These are phyloP conservation scores for Phoenicopterus ruber DNA, from an alignment of 2,113 vertebrate genomes.

Conservation along the genomic window DNA sequence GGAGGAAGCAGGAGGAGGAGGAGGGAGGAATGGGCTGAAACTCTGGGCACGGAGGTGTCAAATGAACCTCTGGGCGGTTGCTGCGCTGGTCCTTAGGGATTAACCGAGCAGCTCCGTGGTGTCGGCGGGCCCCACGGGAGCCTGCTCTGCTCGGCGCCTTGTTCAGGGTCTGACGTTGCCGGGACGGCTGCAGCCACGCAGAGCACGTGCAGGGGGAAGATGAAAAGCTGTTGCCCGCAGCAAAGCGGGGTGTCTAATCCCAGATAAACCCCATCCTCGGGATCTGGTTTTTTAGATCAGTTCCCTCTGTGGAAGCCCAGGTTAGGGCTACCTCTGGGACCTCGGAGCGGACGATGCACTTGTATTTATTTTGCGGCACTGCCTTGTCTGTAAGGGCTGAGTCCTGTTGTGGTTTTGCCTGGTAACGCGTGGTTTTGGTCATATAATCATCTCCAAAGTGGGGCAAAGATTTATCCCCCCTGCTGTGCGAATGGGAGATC, in stretches of 20 bases:
- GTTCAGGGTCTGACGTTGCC: accelerated
- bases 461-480: no score
- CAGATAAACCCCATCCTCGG: background rate
- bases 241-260: background rate
- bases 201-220: accelerated
- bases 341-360: accelerated
- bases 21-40: background rate
- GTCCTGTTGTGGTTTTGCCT: background rate
- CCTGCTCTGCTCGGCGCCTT: background rate
- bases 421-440: background rate
- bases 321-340: background rate
- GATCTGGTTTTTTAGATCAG: background rate
- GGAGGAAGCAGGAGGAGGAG: background rate
- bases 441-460: accelerated
- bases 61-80: no score
- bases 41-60: background rate
- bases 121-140: accelerated
- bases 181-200: accelerated
- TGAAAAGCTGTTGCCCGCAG: accelerated
- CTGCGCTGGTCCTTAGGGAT: background rate
- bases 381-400: background rate
- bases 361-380: background rate
- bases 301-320: background rate
- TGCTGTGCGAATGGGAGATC: background rate
- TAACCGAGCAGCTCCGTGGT: background rate